Base-by-base conservation (phyloP, 2,888 invertebrate species). In the Drosophila birchii region DNA sequence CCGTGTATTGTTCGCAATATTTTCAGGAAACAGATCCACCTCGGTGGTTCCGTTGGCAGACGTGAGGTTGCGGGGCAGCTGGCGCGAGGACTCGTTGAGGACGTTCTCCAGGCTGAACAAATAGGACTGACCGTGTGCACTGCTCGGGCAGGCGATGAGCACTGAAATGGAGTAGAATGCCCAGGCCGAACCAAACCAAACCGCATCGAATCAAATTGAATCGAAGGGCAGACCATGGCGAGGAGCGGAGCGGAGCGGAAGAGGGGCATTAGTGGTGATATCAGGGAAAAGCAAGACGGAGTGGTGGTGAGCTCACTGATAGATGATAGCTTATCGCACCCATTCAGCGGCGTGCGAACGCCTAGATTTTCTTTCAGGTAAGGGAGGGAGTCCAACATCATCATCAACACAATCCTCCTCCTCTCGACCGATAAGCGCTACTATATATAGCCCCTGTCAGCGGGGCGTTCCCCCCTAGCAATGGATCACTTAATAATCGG, bases 41-140 rank as follows among this genome's bases (percentile, higher is more conserved):
- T 82, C 81, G 51, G 79, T 55, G 38, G 79, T 80, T 54, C 45
- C 59, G 74, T 81, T 88, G 11, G 16, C 39, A 0, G 58, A 64
- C 6, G 81, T 78, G 11, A 70, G 38, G 74, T 88, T 84, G 34
- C 73, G 76, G 32, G 78, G 71, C 75, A 77, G 32, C 26, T 75
- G 77, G n/a, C 77, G 77, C 3, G 75, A 39, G 39, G 67, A 68
- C 55, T 68, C 76, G 11, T 73, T 36, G 5, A 88, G 74, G 53
- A 73, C 78, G 73, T 87, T 79, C 61, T 87, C 85, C 66, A 84
- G 53, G 8, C 85, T 78, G 8, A 86, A 69, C 54, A 90, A 69
- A 80, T 89, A 89, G 51, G 90, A 86, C 67, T 92, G 92, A 23
- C 88, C 91, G 71, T 88, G 78, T 76, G 85, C 78, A 64, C 83